Conservation (phyloP, 2,113 vertebrate species). For the Aspidoscelis tigris region DNA sequence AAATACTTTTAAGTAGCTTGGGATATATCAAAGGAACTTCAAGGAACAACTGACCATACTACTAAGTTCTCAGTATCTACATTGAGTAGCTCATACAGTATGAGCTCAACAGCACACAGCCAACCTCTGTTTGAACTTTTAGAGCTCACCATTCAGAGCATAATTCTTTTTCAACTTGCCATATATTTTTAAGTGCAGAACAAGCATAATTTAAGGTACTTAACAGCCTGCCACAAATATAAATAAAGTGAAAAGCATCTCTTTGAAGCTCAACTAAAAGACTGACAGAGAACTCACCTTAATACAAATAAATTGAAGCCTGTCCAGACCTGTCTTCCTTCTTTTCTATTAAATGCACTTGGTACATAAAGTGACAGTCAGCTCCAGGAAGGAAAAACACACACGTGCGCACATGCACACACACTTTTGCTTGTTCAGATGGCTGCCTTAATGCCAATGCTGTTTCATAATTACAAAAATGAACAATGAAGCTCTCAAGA, state of each 20-base stretch:
- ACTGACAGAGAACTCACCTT: conserved; percentile 47
- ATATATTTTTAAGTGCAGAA: conserved; percentile 46
- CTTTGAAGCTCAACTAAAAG: conserved; percentile 51
- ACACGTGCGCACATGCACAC: neutral
- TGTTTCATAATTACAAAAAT: neutral
- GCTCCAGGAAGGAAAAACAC: conserved; percentile 50
- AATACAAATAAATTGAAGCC: conserved; percentile 28
- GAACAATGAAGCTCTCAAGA: conserved; percentile 5
- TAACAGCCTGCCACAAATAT: conserved; percentile 42
- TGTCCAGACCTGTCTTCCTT: conserved; percentile 39
- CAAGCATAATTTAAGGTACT: conserved; percentile 28
- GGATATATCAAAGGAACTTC: conserved; percentile 63
- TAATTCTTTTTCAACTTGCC: conserved; percentile 52
- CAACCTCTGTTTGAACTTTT: conserved; percentile 59
- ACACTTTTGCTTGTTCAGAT: conserved; percentile 15
- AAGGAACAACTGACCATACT: conserved; percentile 61
- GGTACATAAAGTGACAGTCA: conserved; percentile 49
- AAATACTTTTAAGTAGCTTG: conserved; percentile 60
- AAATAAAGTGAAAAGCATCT: conserved; percentile 50
- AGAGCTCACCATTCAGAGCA: conserved; percentile 44
- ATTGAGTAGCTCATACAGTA: conserved; percentile 58
- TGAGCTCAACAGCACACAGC: conserved; percentile 52
- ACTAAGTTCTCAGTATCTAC: conserved; percentile 59
- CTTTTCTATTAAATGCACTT: conserved; percentile 44
- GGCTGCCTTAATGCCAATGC: neutral